phyloP scores from a whole-genome alignment of 2,113 vertebrate species.

The Turdus rufiventris region DNA sequence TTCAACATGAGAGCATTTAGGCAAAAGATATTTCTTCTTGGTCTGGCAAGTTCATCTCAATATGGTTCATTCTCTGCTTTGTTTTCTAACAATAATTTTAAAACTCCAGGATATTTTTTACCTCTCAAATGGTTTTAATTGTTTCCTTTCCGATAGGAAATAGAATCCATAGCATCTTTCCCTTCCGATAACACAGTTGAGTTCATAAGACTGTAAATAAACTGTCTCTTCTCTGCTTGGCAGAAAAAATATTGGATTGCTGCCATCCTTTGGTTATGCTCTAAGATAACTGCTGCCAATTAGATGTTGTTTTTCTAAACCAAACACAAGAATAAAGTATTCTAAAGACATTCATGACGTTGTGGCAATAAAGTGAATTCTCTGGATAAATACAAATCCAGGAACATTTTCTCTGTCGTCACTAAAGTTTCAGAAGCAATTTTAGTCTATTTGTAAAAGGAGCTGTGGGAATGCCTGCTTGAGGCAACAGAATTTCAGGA shows the following conservation, averaged over 20 bases:
- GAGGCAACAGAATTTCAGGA: neutral
- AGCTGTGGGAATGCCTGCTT: neutral
- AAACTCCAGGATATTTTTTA: neutral
- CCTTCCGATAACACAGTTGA: neutral
- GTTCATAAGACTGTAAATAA: neutral
- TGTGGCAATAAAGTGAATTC: neutral
- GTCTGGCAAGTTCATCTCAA: neutral
- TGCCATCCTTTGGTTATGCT: neutral
- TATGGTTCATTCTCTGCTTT: neutral
- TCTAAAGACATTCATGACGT: neutral
- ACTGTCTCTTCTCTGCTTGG: neutral
- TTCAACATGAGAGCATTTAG: neutral
- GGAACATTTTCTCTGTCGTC: neutral
- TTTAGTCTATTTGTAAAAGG: neutral
- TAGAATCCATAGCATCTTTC: neutral
- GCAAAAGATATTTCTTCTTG: neutral
- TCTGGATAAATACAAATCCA: neutral
- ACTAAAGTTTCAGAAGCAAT: neutral
- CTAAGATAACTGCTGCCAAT: neutral
- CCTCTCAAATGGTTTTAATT: neutral
- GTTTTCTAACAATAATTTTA: neutral
- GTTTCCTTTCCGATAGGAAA: neutral
- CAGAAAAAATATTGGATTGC: neutral
- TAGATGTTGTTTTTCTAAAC: constrained; percentile 14
- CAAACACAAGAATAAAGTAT: neutral